These are phyloP conservation scores for Proteles cristata DNA, from an alignment of 2,113 vertebrate species.

Conservation along the genomic window DNA sequence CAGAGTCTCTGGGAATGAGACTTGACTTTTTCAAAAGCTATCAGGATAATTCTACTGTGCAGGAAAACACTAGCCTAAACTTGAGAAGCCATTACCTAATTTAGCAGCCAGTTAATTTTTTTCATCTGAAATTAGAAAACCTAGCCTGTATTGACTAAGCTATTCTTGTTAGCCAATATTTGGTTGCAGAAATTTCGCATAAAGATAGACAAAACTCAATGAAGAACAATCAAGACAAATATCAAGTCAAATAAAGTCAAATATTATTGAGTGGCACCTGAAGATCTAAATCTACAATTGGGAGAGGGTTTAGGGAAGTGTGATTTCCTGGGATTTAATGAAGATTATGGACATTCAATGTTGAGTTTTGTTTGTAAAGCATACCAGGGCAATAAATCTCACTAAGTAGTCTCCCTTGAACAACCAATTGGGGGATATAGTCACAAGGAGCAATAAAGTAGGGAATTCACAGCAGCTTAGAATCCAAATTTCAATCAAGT, in stretches of 20 bases:
- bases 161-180: background rate
- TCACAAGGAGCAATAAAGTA: background rate
- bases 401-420: background rate
- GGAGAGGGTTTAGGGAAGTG: background rate
- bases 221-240: background rate
- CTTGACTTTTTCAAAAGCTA: background rate
- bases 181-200: background rate
- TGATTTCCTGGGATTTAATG: background rate
- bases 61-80: background rate
- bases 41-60: background rate
- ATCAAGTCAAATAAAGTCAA: background rate
- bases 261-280: background rate
- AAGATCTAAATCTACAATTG: background rate
- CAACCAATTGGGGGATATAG: background rate
- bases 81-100: background rate
- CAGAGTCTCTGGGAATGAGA: background rate
- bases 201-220: background rate
- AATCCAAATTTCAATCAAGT: background rate
- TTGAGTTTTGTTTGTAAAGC: background rate
- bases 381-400: background rate
- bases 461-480: background rate
- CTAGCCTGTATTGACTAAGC: background rate
- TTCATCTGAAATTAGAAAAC: conserved; percentile 8
- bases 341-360: background rate
- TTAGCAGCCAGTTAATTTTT: background rate